Conservation (phyloP, 1,140 invertebrate genomes). For the Ceratina japonica region DNA sequence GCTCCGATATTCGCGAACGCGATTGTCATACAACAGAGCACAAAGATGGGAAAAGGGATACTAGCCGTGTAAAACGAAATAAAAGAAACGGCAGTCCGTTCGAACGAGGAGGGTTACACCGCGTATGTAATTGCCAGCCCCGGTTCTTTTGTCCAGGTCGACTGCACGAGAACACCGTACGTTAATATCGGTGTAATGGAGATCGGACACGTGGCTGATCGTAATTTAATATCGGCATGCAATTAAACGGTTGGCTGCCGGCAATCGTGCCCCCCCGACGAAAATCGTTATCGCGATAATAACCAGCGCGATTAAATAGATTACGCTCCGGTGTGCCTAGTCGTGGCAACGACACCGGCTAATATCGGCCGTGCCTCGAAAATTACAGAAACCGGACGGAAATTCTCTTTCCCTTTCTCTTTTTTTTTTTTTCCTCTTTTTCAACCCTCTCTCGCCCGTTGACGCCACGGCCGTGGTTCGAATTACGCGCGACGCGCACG, state of each 20-base stretch:
- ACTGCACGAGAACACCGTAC: constrained; percentile 5
- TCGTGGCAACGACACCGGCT: not conserved
- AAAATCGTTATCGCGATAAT: constrained; percentile 43
- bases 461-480: not conserved
- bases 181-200: constrained; percentile 37
- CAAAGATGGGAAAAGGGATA: no score
- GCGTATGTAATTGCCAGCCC: constrained; percentile 22
- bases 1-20: no score
- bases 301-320: constrained; percentile 23
- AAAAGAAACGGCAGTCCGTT: not conserved
- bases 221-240: constrained; percentile 45
- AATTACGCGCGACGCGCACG: not conserved
- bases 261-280: constrained; percentile 20
- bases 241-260: constrained; percentile 38
- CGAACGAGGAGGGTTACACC: not conserved
- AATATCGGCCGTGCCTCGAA: not conserved
- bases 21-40: no score
- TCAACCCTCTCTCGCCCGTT: no score
- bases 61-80: not conserved
- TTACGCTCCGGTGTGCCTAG: not conserved
- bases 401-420: no score
- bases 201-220: constrained; percentile 36
- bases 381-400: constrained; percentile 12
- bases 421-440: no score
- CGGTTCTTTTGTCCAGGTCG: constrained; percentile 31